phyloP scores from a whole-genome alignment of 2,113 vertebrate species.

The Myrmophylax atrothorax region DNA sequence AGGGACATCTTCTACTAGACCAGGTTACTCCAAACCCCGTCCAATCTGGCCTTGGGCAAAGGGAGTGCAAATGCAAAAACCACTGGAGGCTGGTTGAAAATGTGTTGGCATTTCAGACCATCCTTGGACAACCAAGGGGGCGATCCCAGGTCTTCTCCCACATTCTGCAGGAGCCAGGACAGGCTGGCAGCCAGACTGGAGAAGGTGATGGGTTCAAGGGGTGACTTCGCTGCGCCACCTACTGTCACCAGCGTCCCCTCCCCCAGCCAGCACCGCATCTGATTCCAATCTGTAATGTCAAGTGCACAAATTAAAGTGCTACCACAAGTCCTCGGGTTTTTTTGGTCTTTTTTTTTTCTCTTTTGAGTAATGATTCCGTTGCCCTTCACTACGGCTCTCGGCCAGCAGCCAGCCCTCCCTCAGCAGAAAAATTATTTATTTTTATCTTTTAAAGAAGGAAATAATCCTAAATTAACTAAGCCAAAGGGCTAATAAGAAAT shows the following conservation, averaged over 20 bases:
- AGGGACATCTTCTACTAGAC: not conserved
- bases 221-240: constrained; percentile 65
- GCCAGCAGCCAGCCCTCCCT: not conserved
- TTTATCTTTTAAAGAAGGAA: not conserved
- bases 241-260: constrained; percentile 52
- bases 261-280: constrained; percentile 47
- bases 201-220: constrained; percentile 32
- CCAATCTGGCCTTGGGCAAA: not conserved
- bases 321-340: constrained; percentile 36
- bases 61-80: constrained; percentile 16
- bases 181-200: constrained; percentile 55
- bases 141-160: not conserved
- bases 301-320: constrained; percentile 71
- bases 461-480: not conserved
- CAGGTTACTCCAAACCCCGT: not conserved
- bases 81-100: not conserved
- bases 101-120: not conserved
- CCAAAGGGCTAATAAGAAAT: not conserved
- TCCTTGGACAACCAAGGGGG: not conserved
- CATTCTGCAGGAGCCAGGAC: not conserved
- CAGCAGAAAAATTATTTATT: not conserved
- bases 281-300: constrained; percentile 75
- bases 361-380: not conserved
- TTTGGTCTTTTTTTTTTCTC: not conserved
- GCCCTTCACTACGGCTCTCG: not conserved